Evolutionary conservation across 2,888 invertebrate genomes (phyloP).

Genomic region (Achlya flavicornis): DNA sequence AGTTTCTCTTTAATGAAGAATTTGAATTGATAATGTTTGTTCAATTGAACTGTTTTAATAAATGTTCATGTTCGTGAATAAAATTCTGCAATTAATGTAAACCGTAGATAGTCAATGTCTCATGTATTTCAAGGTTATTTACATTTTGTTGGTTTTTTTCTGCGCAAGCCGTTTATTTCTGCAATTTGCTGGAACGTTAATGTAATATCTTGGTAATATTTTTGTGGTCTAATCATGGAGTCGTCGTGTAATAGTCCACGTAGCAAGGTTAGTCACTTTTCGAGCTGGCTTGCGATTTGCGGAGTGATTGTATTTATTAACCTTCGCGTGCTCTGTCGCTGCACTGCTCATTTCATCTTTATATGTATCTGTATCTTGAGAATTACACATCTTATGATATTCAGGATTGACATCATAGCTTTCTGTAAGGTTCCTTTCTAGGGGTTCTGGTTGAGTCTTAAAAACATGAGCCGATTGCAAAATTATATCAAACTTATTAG

Average conservation of each 20-base stretch:
- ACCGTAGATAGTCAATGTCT: background rate
- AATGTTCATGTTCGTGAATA: background rate
- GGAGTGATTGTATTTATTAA: conserved; percentile 59
- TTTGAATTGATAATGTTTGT: background rate
- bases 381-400: background rate
- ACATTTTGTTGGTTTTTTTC: conserved; percentile 10
- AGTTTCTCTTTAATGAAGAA: too few species aligned
- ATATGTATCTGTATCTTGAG: background rate
- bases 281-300: conserved; percentile 42
- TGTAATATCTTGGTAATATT: conserved; percentile 17
- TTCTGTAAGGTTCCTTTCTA: background rate
- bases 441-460: too few species aligned
- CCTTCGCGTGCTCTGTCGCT: conserved; percentile 46
- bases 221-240: conserved; percentile 46
- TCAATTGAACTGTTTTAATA: background rate
- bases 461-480: too few species aligned
- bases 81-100: background rate
- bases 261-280: conserved; percentile 61
- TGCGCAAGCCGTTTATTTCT: background rate
- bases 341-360: conserved; percentile 21
- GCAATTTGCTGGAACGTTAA: conserved; percentile 7
- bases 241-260: conserved; percentile 43
- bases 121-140: conserved; percentile 10
- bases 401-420: background rate
- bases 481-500: too few species aligned